phyloP scores from a whole-genome alignment of 2,888 invertebrate genomes.

The Strigamia transsilvanica region DNA sequence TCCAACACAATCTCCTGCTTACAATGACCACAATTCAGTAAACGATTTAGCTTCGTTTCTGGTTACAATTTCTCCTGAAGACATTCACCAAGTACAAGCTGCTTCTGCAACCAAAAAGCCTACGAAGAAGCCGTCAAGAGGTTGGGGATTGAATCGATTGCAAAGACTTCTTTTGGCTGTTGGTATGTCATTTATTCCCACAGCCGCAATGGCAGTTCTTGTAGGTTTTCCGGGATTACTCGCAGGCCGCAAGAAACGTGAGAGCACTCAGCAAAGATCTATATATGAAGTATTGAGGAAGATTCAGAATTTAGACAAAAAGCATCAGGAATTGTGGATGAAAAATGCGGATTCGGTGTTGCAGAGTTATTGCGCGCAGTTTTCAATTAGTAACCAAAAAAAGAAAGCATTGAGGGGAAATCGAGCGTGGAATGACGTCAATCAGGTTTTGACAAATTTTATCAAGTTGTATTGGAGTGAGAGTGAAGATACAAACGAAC shows the following conservation, averaged over 20 bases:
- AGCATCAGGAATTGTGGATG: not conserved
- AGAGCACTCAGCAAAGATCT: not conserved
- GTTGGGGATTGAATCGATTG: not conserved
- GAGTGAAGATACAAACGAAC: not conserved
- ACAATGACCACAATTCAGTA: not conserved
- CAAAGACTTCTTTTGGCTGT: slow-evolving; percentile 44
- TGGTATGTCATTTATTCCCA: slow-evolving; percentile 51
- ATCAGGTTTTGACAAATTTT: not conserved
- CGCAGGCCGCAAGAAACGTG: not conserved
- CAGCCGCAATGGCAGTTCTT: slow-evolving; percentile 49
- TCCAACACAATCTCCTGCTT: too few relatives aligned
- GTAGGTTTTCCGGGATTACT: slow-evolving; percentile 47
- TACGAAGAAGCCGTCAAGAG: not conserved
- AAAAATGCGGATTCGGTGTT: not conserved
- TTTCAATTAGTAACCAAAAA: not conserved
- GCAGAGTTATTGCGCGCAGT: not conserved
- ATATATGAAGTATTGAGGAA: not conserved
- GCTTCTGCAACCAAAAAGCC: not conserved
- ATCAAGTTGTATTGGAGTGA: not conserved
- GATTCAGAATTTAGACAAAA: not conserved
- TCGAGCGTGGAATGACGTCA: not conserved
- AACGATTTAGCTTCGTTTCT: not conserved
- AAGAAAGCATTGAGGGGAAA: not conserved
- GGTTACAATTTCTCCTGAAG: not conserved
- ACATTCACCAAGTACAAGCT: not conserved